Conservation (phyloP, 1,140 invertebrate genomes). For the Heliconius himera region DNA sequence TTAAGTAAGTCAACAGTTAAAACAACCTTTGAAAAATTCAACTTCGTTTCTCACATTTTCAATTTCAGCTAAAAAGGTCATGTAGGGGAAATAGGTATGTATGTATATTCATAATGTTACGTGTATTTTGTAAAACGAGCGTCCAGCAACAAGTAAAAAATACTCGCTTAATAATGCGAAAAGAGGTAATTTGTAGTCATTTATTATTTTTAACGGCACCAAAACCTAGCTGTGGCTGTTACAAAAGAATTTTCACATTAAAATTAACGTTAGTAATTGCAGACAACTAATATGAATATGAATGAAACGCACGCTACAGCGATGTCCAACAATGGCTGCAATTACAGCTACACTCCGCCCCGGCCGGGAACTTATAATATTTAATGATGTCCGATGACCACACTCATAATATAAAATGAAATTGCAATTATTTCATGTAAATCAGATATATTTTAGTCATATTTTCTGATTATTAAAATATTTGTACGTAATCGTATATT, state of each 20-base stretch:
- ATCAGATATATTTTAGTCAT: background rate
- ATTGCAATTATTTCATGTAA: constrained; percentile 2
- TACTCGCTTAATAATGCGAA: background rate
- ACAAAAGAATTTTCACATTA: constrained; percentile 2
- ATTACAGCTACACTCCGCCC: constrained; percentile 17
- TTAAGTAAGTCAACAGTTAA: too few species aligned
- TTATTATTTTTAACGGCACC: background rate
- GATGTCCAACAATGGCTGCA: constrained; percentile 18
- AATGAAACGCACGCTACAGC: constrained; percentile 21
- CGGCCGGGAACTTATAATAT: constrained; percentile 19
- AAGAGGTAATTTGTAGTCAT: background rate
- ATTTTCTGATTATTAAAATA: background rate
- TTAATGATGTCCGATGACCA: constrained; percentile 18
- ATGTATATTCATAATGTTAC: background rate
- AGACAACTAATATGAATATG: constrained; percentile 27
- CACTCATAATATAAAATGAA: background rate
- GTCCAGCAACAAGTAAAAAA: too few species aligned
- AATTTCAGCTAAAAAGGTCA: background rate
- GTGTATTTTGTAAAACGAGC: background rate
- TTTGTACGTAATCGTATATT: too few species aligned
- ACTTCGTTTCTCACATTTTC: background rate
- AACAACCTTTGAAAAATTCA: too few species aligned
- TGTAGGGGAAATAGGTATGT: background rate
- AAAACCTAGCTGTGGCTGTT: background rate
- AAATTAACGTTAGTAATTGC: constrained; percentile 19